Evolutionary conservation across 2,888 invertebrate species (phyloP).

Genomic region (Agriotes lineatus): DNA sequence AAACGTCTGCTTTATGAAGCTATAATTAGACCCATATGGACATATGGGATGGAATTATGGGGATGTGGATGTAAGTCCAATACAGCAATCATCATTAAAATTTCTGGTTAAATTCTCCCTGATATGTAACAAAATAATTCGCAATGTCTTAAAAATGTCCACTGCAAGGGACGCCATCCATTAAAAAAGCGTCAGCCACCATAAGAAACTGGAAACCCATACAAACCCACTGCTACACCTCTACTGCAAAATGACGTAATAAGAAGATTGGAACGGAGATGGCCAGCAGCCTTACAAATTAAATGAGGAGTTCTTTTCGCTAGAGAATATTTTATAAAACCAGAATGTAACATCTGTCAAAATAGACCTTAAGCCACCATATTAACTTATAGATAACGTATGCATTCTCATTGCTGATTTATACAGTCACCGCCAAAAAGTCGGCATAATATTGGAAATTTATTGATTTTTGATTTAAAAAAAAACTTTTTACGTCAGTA

Average conservation of each 20-base stretch:
- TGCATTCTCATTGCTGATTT: not conserved
- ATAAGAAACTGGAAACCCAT: not conserved
- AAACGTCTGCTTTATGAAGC: not conserved
- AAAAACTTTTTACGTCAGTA: no score
- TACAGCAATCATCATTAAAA: not conserved
- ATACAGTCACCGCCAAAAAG: no score
- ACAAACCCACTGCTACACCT: not conserved
- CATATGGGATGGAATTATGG: not conserved
- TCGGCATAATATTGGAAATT: no score
- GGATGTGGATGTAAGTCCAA: not conserved
- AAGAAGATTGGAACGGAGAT: not conserved
- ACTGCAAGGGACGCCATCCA: not conserved
- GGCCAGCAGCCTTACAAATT: not conserved
- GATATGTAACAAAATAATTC: not conserved
- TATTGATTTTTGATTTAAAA: no score
- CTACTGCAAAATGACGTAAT: not conserved
- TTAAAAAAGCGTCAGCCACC: not conserved
- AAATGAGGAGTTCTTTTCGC: not conserved
- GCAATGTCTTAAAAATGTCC: not conserved
- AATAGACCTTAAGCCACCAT: not conserved
- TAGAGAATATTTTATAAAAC: not conserved
- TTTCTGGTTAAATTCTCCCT: not conserved
- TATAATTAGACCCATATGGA: not conserved
- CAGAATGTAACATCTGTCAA: conserved; percentile 1
- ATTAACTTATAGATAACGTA: not conserved